A percentile compares a stretch with the other conserved stretches of the same genome.
These are phyloP conservation scores for Coleophora flavipennella DNA, from an alignment of 2,888 invertebrate genomes.

Conservation along the genomic window DNA sequence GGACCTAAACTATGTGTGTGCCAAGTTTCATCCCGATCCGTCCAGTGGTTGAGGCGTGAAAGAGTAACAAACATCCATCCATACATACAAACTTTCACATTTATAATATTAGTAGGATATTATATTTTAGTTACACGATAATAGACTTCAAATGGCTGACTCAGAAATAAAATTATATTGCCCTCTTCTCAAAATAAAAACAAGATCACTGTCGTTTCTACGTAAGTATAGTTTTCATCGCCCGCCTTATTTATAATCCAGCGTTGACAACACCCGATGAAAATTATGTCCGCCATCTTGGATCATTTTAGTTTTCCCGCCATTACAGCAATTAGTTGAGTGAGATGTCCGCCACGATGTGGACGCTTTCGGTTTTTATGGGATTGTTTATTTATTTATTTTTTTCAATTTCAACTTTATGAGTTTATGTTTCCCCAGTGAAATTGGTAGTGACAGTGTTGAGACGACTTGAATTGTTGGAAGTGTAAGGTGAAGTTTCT, in stretches of 20 bases:
- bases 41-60: too few relatives aligned
- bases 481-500: too few relatives aligned
- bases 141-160: conserved; percentile 1
- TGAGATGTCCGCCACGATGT: conserved; percentile 61
- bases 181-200: conserved; percentile 39
- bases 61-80: too few relatives aligned
- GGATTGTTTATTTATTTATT: conserved; percentile 38
- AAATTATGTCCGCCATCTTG: conserved; percentile 58
- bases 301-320: conserved; percentile 56
- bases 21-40: too few relatives aligned
- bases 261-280: conserved; percentile 53
- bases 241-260: conserved; percentile 61
- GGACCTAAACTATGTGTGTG: too few relatives aligned
- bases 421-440: conserved; percentile 10
- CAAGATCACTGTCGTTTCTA: conserved; percentile 59
- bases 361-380: conserved; percentile 57
- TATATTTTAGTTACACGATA: background rate
- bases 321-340: conserved; percentile 70
- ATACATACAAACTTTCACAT: too few relatives aligned
- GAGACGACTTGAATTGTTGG: background rate
- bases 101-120: too few relatives aligned
- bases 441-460: background rate
- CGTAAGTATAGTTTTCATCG: conserved; percentile 64
- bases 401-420: conserved; percentile 16
- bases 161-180: conserved; percentile 12